phyloP scores from a whole-genome alignment of 2,113 vertebrate species.

The Empidonax alnorum region DNA sequence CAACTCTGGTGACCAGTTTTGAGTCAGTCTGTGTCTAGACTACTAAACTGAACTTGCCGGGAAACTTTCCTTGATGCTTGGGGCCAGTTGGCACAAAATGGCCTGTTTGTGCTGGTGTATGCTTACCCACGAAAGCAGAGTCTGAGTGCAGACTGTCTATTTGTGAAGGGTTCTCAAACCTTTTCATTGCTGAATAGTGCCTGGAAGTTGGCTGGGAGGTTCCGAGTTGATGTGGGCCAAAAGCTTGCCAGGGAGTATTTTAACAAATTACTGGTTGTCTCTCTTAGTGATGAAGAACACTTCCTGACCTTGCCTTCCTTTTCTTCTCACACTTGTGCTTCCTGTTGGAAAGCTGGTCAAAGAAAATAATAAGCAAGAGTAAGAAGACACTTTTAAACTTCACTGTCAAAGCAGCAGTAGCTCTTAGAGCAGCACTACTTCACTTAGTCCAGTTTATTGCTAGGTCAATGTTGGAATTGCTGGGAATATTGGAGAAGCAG shows the following conservation, averaged over 20 bases:
- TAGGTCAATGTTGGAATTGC: not conserved
- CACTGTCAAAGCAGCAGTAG: not conserved
- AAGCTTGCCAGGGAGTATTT: slow-evolving; percentile 7
- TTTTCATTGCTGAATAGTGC: slow-evolving; percentile 11
- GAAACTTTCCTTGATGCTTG: not conserved
- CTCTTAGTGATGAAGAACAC: not conserved
- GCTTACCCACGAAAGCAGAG: not conserved
- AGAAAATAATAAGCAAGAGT: not conserved
- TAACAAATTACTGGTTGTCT: not conserved
- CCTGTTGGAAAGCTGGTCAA: not conserved
- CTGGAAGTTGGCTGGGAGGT: not conserved
- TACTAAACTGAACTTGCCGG: slow-evolving; percentile 11
- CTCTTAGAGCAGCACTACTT: not conserved
- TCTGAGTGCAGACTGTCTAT: slow-evolving; percentile 9
- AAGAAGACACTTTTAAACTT: not conserved
- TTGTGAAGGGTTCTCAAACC: not conserved
- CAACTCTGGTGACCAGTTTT: not conserved
- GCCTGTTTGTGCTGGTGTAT: slow-evolving; percentile 7
- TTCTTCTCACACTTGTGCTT: not conserved
- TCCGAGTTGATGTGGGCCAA: not conserved
- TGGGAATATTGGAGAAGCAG: not conserved
- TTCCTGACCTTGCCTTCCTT: slow-evolving; percentile 11
- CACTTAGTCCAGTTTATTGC: not conserved
- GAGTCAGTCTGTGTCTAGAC: slow-evolving; percentile 32
- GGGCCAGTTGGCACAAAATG: slow-evolving; percentile 37